These are phyloP conservation scores for Conistra vaccinii DNA, from an alignment of 2,888 invertebrate species.

Conservation along the genomic window DNA sequence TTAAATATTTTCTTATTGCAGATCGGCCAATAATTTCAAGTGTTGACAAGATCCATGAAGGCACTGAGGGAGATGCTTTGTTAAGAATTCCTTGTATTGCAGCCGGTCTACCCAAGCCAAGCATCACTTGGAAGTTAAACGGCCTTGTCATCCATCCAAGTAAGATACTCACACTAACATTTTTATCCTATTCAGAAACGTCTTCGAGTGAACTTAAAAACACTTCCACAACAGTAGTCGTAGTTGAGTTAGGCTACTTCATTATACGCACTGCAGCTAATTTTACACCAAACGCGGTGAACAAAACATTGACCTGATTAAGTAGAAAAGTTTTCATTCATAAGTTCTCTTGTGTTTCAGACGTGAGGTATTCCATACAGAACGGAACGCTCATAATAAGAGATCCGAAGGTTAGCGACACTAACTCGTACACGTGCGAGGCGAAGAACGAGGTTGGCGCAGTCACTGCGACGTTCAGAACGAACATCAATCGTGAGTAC, in stretches of 20 bases:
- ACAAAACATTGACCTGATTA: background rate
- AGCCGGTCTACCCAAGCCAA: constrained; percentile 49
- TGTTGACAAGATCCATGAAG: background rate
- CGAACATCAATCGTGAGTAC: background rate
- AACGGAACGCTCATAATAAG: constrained; percentile 44
- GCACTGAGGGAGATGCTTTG: constrained; percentile 44
- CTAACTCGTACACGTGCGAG: constrained; percentile 42
- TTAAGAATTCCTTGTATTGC: constrained; percentile 51
- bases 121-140: constrained; percentile 44
- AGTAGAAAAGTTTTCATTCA: background rate
- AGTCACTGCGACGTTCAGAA: constrained; percentile 27
- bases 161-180: no score
- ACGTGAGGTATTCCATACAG: constrained; percentile 35
- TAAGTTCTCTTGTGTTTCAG: constrained; percentile 33
- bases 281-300: background rate
- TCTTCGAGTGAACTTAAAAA: background rate
- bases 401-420: constrained; percentile 41
- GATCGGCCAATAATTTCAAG: constrained; percentile 43
- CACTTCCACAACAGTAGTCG: background rate
- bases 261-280: background rate
- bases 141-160: constrained; percentile 20
- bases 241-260: background rate
- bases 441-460: constrained; percentile 43
- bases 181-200: background rate
- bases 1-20: constrained; percentile 10